A percentile compares a stretch with the other conserved stretches of the same genome.
Evolutionary conservation across 2,797 vertebrate genomes (phyloP).

Genomic region (Coccyzus lansbergi): DNA sequence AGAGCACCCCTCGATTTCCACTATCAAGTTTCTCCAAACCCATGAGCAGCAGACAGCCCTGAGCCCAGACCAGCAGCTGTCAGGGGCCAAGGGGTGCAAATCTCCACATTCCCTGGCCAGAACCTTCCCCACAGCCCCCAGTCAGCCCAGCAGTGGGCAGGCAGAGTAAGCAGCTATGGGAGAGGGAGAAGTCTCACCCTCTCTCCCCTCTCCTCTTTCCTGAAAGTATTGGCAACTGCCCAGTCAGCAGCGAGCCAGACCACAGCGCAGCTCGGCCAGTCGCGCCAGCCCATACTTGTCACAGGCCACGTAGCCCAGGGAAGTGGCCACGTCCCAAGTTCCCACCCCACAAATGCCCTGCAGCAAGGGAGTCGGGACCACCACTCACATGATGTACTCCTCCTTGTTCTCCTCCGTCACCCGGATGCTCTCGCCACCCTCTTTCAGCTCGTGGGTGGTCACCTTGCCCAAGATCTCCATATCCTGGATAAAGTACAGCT

Average conservation of each 20-base stretch:
- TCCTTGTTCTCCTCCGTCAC: conserved; percentile 97
- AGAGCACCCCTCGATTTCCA: neutral
- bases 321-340: conserved; percentile 24
- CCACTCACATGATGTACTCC: conserved; percentile 92
- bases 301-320: conserved; percentile 55
- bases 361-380: rapidly evolving
- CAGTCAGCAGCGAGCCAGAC: conserved; percentile 56
- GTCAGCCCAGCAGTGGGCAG: neutral
- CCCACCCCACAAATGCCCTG: neutral
- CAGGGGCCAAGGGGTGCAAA: neutral
- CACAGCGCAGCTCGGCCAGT: neutral
- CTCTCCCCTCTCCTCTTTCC: conserved; percentile 61
- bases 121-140: neutral
- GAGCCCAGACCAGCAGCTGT: rapidly evolving
- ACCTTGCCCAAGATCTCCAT: conserved; percentile 98
- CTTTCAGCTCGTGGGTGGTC: conserved; percentile 94
- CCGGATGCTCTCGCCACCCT: conserved; percentile 91
- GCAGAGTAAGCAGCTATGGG: neutral
- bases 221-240: conserved; percentile 51
- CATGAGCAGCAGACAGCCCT: neutral
- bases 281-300: conserved; percentile 29
- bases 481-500: conserved; percentile 97
- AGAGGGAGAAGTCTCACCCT: neutral
- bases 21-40: neutral
- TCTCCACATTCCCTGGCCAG: rapidly evolving